Evolutionary conservation across 2,888 invertebrate genomes (phyloP).

Genomic region (Molanna angustata): DNA sequence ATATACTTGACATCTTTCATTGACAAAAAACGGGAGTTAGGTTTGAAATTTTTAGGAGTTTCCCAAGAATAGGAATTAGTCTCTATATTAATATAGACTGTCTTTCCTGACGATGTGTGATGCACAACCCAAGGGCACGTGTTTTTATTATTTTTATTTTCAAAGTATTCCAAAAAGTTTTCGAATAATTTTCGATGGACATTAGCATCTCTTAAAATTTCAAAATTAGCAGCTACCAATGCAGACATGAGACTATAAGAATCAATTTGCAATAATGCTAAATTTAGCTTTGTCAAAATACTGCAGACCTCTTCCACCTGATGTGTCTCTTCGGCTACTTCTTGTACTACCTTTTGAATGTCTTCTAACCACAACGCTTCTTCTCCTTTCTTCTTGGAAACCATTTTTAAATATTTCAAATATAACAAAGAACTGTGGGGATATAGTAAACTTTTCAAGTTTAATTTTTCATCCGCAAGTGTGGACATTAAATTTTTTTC

Average conservation of each 20-base stretch:
- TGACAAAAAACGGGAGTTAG: slow-evolving; percentile 49
- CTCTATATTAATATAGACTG: slow-evolving; percentile 54
- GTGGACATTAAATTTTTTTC: slow-evolving; percentile 47
- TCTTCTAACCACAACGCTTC: slow-evolving; percentile 61
- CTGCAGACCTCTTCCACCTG: slow-evolving; percentile 51
- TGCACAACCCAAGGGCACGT: slow-evolving; percentile 54
- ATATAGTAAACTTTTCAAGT: slow-evolving; percentile 44
- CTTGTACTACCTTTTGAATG: slow-evolving; percentile 48
- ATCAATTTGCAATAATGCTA: slow-evolving; percentile 47
- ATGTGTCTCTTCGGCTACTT: slow-evolving; percentile 50
- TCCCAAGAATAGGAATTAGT: slow-evolving; percentile 53
- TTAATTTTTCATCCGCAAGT: slow-evolving; percentile 50
- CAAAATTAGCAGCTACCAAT: slow-evolving; percentile 8
- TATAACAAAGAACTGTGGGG: slow-evolving; percentile 54
- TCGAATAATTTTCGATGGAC: slow-evolving; percentile 51
- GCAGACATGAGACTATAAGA: slow-evolving; percentile 35
- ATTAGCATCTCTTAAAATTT: slow-evolving; percentile 33
- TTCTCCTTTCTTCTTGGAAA: slow-evolving; percentile 52
- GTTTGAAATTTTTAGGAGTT: slow-evolving; percentile 52
- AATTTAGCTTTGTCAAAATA: slow-evolving; percentile 47
- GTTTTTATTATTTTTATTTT: slow-evolving; percentile 48
- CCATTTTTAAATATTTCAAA: slow-evolving; percentile 52
- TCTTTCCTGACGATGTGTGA: slow-evolving; percentile 52
- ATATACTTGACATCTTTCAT: slow-evolving; percentile 46
- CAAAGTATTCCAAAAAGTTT: slow-evolving; percentile 48